Evolutionary conservation across 2,113 vertebrate species (phyloP).

Genomic region (Elgaria multicarinata): DNA sequence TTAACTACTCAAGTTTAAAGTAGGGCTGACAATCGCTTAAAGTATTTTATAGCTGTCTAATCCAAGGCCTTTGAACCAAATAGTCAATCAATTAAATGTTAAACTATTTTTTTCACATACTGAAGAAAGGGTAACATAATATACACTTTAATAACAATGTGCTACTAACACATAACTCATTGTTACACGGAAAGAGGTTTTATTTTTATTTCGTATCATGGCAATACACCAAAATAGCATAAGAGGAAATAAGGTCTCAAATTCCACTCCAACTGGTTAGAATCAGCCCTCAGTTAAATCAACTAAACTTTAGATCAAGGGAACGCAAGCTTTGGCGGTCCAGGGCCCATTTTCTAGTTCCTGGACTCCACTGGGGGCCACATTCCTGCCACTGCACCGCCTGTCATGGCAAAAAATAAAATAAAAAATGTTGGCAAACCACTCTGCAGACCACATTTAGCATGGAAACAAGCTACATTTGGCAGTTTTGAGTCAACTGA

Average conservation of each 20-base stretch:
- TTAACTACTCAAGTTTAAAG: not conserved
- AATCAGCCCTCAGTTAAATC: not conserved
- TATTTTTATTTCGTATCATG: not conserved
- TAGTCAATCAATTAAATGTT: not conserved
- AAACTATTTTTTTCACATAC: not conserved
- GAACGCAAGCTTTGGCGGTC: too few relatives aligned
- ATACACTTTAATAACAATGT: not conserved
- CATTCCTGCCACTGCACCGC: too few relatives aligned
- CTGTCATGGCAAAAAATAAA: too few relatives aligned
- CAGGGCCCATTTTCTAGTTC: not conserved
- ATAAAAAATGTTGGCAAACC: too few relatives aligned
- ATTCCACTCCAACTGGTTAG: not conserved
- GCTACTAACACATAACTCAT: not conserved
- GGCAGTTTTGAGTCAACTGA: too few relatives aligned
- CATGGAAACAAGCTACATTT: too few relatives aligned
- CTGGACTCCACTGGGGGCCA: too few relatives aligned
- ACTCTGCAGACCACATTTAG: too few relatives aligned
- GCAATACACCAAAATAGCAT: not conserved
- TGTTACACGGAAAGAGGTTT: not conserved
- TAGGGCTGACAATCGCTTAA: too few relatives aligned
- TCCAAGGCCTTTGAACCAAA: not conserved
- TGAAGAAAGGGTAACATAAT: not conserved
- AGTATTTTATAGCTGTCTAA: not conserved
- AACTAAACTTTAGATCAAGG: not conserved
- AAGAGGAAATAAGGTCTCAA: not conserved